Conservation (phyloP, 2,888 invertebrate genomes). For the Rotaria socialis region DNA sequence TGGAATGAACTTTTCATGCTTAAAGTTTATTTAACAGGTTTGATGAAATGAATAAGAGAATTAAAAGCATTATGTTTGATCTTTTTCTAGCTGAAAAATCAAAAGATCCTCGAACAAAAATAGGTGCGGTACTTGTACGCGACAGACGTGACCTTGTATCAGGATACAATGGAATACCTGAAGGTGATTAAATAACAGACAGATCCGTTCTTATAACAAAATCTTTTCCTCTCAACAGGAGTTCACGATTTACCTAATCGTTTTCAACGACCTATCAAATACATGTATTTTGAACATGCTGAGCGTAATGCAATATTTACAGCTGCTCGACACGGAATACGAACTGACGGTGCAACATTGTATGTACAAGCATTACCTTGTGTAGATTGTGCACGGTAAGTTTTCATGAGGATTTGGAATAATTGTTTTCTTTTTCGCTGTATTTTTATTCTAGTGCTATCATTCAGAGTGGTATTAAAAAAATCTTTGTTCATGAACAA, state of each 20-base stretch:
- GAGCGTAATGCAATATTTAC: conserved; percentile 19
- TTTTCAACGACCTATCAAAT: background rate
- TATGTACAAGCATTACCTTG: conserved; percentile 18
- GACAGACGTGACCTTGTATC: conserved; percentile 4
- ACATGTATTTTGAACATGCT: conserved; percentile 12
- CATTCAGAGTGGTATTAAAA: conserved; percentile 18
- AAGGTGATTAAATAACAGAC: background rate
- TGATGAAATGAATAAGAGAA: background rate
- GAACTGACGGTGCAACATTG: background rate
- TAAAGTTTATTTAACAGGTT: conserved; percentile 32
- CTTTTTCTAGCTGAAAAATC: background rate
- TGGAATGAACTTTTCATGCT: conserved; percentile 29
- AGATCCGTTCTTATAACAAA: too few species aligned
- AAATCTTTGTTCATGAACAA: conserved; percentile 27
- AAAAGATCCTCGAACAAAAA: conserved; percentile 24
- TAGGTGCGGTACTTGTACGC: conserved; percentile 10
- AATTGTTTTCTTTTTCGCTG: too few species aligned
- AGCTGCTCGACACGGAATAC: conserved; percentile 24
- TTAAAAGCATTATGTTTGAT: too few species aligned
- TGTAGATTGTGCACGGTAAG: conserved; percentile 20
- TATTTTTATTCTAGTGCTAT: background rate
- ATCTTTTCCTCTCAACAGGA: background rate
- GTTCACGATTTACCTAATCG: background rate
- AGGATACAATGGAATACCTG: conserved; percentile 22
- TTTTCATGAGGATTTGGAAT: background rate